Percentiles rank a stretch among this genome's conserved stretches.
Conservation (phyloP, 2,888 invertebrate genomes). For the Drosophila eohydei region DNA sequence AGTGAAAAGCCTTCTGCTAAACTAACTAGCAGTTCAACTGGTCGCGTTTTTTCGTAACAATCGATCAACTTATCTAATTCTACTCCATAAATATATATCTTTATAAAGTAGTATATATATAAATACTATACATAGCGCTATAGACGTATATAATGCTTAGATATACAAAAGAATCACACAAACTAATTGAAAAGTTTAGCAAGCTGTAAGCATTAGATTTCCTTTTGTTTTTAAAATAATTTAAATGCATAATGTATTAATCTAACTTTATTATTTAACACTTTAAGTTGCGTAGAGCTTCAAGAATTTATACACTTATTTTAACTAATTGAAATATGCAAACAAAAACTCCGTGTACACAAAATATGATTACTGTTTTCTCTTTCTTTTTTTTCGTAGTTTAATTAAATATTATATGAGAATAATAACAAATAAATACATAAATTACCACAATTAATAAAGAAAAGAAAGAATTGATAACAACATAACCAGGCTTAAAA, state of each 20-base stretch:
- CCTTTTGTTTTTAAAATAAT: slow-evolving; percentile 31
- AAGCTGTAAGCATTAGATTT: slow-evolving; percentile 34
- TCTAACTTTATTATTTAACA: slow-evolving; percentile 14
- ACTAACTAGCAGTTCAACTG: slow-evolving; percentile 55
- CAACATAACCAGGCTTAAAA: slow-evolving; percentile 58
- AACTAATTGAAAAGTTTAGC: slow-evolving; percentile 25
- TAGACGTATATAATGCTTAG: slow-evolving; percentile 41
- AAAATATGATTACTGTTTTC: slow-evolving; percentile 24
- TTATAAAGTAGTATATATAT: slow-evolving; percentile 32
- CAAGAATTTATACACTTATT: slow-evolving; percentile 38
- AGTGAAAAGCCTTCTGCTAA: slow-evolving; percentile 35
- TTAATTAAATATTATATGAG: slow-evolving; percentile 8
- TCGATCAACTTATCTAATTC: slow-evolving; percentile 48
- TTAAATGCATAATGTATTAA: slow-evolving; percentile 19
- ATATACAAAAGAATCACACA: slow-evolving; percentile 35
- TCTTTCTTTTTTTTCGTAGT: slow-evolving; percentile 22
- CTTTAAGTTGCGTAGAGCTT: slow-evolving; percentile 36
- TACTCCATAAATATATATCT: slow-evolving; percentile 39
- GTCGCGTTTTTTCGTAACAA: slow-evolving; percentile 51
- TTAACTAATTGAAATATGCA: slow-evolving; percentile 39
- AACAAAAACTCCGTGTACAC: slow-evolving; percentile 26
- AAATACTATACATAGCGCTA: slow-evolving; percentile 38
- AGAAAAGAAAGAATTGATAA: slow-evolving; percentile 28
- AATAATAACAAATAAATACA: slow-evolving; percentile 18
- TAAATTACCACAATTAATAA: slow-evolving; percentile 39